Base-by-base conservation (phyloP, 2,797 vertebrate species). In the Luscinia megarhynchos region DNA sequence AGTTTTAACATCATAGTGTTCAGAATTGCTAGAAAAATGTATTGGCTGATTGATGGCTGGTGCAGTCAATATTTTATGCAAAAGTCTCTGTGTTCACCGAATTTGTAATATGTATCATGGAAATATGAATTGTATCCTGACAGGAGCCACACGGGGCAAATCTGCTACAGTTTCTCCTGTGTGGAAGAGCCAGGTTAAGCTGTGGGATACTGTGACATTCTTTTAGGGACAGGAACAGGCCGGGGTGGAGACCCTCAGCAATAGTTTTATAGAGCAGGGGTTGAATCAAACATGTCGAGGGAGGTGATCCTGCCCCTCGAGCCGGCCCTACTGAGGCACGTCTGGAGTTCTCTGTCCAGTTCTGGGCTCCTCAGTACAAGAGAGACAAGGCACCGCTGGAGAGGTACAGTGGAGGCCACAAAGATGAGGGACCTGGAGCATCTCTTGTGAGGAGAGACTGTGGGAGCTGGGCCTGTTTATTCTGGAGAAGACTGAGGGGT, bases 81-180 rank as follows among this genome's bases (percentile, higher is more conserved):
- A 14, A 76, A 51, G 4, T 15, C 4, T 68, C 40, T 14, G 6
- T 14, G 21, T 69, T 54, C 32, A 16, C 29, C 30, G 45, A 6
- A 4, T 6, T 51, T 51, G 67, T 26, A 43, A 57, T 0, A 2
- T 17, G 0, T 10, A 7, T n/a, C 68, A 24, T 3, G 30, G 41
- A 53, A 76, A 27, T 10, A 51, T 0, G 1, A n/a, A 15, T n/a
- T 43, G 9, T 43, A 55, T 59, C 14, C n/a, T 27, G 64, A 51
- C 20, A 43, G 68, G 40, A 43, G n/a, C 12, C 20, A 24, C 10
- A 1, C 0, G 1, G 6, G 38, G 3, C 10, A 15, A n/a, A 5
- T 36, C 51, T 40, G 67, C 16, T 27, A 8, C 27, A 15, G 3
- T 38, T 54, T 45, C 68, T 85, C 29, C 64, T 16, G 1, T 1